Base-by-base conservation (phyloP, 2,888 invertebrate genomes). In the Phrixothrix hirtus region DNA sequence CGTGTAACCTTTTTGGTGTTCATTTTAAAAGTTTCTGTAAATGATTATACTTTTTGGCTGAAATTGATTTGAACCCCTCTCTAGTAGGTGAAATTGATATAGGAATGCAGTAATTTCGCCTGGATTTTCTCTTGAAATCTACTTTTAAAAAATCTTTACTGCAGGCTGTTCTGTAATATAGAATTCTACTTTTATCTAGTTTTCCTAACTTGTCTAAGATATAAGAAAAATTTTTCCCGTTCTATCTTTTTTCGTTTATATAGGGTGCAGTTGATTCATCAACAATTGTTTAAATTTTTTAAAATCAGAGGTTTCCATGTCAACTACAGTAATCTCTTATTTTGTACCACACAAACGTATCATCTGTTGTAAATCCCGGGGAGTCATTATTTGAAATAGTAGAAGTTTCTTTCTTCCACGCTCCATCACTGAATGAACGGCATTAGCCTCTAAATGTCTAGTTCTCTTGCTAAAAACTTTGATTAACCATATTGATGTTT, bases 321-420 rank as follows among this genome's bases (percentile, higher is more conserved):
- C 21, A 2, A 52, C 10, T 2, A 54, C 48, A 16, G 6, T 39
- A 21, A 49, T 12, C 10, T 9, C 21, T 16, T 39, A 38, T 38
- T 37, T 42, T 36, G n/a, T 49, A 11, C 47, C 41, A 16, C 55
- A 55, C 29, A 55, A 21, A 13, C 49, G 13, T 5, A 42, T 32
- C 41, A 57, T 34, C 17, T 59, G 59, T 16, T 57, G 55, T 46
- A 55, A 57, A 36, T 59, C 55, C 57, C 59, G 57, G 6, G 59
- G 52, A 7, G 57, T 59, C 35, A 57, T 46, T 1, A 59, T 51
- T 38, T 51, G 36, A 21, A 58, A 43, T 27, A 43, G 48, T 3
- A 41, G 50, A 13, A 42, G 6, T 27, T 55, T 58, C 34, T 60
- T 60, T 55, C 41, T 50, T 29, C 48, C 55, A 1, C 56, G 36